Percentiles rank a stretch among this genome's conserved stretches.
Conservation (phyloP, 2,888 invertebrate species). For the Metellina segmentata region DNA sequence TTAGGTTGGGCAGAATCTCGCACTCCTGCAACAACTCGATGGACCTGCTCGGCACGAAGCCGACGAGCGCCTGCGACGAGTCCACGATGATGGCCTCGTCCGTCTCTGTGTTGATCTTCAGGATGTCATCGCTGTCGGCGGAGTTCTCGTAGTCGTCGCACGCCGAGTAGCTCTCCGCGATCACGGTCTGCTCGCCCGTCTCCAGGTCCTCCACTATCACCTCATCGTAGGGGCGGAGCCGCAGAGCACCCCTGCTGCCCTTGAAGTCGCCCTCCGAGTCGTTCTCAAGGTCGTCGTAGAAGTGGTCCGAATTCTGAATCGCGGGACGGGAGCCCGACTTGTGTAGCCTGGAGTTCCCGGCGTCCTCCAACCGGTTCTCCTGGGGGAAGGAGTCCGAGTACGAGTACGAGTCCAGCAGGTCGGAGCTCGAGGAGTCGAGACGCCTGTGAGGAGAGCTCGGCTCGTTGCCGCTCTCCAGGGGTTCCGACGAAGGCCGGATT, state of each 20-base stretch:
- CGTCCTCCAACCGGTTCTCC: conserved; percentile 33
- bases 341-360: conserved; percentile 13
- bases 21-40: conserved; percentile 70
- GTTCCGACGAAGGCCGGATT: neutral
- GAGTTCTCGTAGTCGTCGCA: conserved; percentile 70
- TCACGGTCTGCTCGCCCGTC: conserved; percentile 77
- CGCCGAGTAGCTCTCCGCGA: conserved; percentile 42
- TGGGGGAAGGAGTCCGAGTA: neutral
- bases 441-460: neutral
- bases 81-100: conserved; percentile 82
- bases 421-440: neutral
- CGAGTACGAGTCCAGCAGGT: neutral
- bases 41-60: conserved; percentile 74
- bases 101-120: conserved; percentile 83
- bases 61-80: conserved; percentile 68
- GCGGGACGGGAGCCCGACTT: neutral
- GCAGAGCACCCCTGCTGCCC: conserved; percentile 2
- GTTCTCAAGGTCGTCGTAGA: conserved; percentile 31
- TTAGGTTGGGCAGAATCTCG: conserved; percentile 47
- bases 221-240: conserved; percentile 76
- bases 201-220: conserved; percentile 81
- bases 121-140: conserved; percentile 81
- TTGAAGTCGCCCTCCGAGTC: conserved; percentile 21
- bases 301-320: neutral
- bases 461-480: neutral